Evolutionary conservation across 2,113 vertebrate species (phyloP).

Genomic region (Leuciscus idus): DNA sequence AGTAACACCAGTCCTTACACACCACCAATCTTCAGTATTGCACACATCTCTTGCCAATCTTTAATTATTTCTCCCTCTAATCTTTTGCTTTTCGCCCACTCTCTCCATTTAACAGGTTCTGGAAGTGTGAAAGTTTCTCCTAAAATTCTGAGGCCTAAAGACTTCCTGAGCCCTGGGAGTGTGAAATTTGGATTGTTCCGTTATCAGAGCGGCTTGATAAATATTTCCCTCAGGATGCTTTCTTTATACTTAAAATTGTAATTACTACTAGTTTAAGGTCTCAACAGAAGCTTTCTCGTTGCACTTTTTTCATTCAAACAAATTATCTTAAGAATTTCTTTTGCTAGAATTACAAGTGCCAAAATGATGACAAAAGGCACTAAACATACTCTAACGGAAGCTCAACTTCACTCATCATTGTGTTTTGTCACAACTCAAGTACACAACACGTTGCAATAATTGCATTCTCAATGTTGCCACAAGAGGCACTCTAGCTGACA

Average conservation of each 20-base stretch:
- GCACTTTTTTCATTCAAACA: too few relatives aligned
- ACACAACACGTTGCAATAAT: too few relatives aligned
- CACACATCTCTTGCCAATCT: conserved; percentile 9
- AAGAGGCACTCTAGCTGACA: neutral
- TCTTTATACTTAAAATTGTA: neutral
- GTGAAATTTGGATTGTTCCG: neutral
- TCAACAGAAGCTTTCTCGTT: neutral
- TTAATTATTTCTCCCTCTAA: conserved; percentile 14
- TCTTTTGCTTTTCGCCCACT: neutral
- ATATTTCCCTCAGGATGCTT: neutral
- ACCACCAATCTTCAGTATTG: neutral
- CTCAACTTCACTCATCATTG: neutral
- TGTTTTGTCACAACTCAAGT: neutral
- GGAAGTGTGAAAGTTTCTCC: conserved; percentile 26
- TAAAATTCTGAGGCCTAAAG: neutral
- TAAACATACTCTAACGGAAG: neutral
- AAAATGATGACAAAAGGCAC: neutral
- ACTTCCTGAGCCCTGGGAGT: neutral
- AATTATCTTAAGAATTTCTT: too few relatives aligned
- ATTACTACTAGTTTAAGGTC: neutral
- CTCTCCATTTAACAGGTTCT: neutral
- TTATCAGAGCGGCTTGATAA: neutral
- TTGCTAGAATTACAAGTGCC: neutral
- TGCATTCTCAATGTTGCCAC: neutral
- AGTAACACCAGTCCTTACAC: conserved; percentile 4